Base-by-base conservation (phyloP, 2,888 invertebrate species). In the Pycnomerus fuliginosus region DNA sequence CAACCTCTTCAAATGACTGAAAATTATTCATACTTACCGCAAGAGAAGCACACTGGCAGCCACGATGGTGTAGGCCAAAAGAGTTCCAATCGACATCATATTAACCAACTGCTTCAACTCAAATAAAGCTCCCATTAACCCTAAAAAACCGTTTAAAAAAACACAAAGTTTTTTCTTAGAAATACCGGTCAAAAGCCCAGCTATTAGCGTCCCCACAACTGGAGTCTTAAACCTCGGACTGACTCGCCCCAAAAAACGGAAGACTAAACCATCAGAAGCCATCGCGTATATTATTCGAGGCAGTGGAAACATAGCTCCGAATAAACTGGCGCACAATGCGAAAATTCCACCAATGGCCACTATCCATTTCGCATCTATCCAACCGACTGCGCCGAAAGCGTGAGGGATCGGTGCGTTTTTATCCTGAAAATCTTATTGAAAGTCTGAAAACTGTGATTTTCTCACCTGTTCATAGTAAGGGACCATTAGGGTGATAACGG, bases 201-300 rank as follows among this genome's bases (percentile, higher is more conserved):
- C 85, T 5, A 87, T 63, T 38, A 89, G 67, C 22, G 90, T 89
- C 1, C 89, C 90, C 44, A 83, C 74, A 2, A 90, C 73, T 0
- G 91, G 91, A 1, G 90, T 89, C 58, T 88, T 86, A 64, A 85
- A 90, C 51, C 80, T 77, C 14, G 80, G 76, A 71, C 81, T 83
- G 3, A 93, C 84, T 45, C 76, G 76, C 1, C 90, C 87, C 69
- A 90, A 74, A 70, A 80, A 85, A 48, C 79, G 75, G 72, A 88
- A 94, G 56, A 94, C 77, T 14, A 94, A 73, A 0, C 91, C 91
- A 68, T 94, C 93, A 5, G 82, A 78, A 0, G 92, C 83, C 91
- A 94, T 92, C 15, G 92, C 87, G 72, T 92, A 93, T 32, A 92
- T 84, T 34, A 91, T 85, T 48, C 93, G 80, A 0, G 93, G 91